These are phyloP conservation scores for Xiphydria camelus DNA, from an alignment of 2,888 invertebrate species.

Conservation along the genomic window DNA sequence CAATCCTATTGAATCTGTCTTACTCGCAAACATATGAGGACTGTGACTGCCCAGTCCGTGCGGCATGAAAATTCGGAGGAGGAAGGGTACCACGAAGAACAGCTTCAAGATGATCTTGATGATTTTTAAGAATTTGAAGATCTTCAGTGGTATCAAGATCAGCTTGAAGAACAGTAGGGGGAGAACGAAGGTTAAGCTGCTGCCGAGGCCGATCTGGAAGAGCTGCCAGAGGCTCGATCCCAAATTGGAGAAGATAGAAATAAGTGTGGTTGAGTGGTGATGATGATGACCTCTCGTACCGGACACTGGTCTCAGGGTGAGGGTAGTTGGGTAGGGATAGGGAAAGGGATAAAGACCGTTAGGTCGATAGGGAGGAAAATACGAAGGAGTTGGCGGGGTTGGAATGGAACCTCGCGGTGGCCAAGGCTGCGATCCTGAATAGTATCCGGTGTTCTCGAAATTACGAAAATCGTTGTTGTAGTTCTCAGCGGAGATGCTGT, in stretches of 20 bases:
- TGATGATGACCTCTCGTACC: conserved; percentile 18
- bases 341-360: not conserved
- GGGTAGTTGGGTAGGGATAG: not conserved
- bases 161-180: conserved; percentile 29
- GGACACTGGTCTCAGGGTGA: not conserved
- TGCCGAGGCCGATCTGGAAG: conserved; percentile 22
- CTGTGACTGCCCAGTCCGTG: too few species aligned
- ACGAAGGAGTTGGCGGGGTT: not conserved
- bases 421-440: not conserved
- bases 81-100: conserved; percentile 31
- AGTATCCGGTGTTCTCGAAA: not conserved
- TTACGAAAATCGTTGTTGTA: not conserved
- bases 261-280: conserved; percentile 14
- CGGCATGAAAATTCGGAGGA: conserved; percentile 28
- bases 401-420: not conserved
- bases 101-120: conserved; percentile 32
- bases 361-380: not conserved
- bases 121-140: conserved; percentile 31
- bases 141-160: conserved; percentile 28
- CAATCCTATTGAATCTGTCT: conserved; percentile 18
- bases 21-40: too few species aligned
- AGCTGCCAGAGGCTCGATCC: conserved; percentile 28
- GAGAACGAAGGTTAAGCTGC: conserved; percentile 25
- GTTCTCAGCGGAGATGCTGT: not conserved
- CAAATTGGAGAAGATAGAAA: conserved; percentile 16